Base-by-base conservation (phyloP, 2,797 vertebrate species). In the Xyrichtys novacula region DNA sequence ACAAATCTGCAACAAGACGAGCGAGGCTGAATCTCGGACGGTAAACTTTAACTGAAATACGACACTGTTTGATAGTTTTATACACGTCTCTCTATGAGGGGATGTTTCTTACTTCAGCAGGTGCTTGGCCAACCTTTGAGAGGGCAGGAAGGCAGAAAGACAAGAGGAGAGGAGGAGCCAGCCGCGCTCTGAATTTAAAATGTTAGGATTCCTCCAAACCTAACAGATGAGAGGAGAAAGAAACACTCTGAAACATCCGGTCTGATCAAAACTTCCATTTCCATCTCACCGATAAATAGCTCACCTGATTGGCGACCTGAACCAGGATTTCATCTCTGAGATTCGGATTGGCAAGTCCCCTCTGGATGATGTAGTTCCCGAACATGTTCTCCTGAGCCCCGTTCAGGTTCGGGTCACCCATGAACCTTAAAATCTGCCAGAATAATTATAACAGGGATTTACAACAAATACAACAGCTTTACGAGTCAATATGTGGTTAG, bases 301-400 rank as follows among this genome's bases (percentile, higher is more conserved):
- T 66, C 75, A 95, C 94, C 88, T 95, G 97, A 91, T 98, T 99
- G 90, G 95, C 93, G 4, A 98, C 90, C 85, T 98, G 96, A 20
- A 85, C 94, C 74, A 99, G 87, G 83, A 98, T 96, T 93, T 99
- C 97, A 0, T 99, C 97, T 73, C 96, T 90, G 58, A 99, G 93
- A 58, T 88, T 92, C 0, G 94, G 91, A n/a, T 58, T 91, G 0
- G 93, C 86, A 52, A 99, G 94, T 36, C 96, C 97, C 76, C 93
- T 94, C 73, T 99, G 96, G 77, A 98, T 94, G n/a, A 99, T 95
- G 88, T 98, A 98, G 91, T 97, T 98, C 54, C 97, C 97, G 1
- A 99, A 96, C 40, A 98, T 78, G 56, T 92, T 95, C 91, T 99
- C 97, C 85, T 95, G 96, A 15, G 79, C 69, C 3, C 96, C 96